Conservation (phyloP, 2,797 vertebrate genomes). For the Poecilia picta region DNA sequence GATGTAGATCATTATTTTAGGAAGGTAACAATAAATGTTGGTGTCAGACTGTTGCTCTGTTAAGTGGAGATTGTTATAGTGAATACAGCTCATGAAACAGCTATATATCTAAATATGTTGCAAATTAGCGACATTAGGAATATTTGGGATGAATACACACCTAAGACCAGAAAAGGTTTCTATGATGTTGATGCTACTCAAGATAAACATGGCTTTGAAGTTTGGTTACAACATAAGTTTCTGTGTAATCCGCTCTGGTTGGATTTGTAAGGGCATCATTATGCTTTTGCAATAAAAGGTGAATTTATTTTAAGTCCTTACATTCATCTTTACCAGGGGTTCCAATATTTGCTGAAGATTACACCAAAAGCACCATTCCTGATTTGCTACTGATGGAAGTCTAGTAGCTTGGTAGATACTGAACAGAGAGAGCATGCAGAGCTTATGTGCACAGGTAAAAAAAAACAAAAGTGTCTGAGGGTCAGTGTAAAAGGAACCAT, state of each 20-base stretch:
- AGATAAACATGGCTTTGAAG: background rate
- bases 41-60: background rate
- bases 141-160: background rate
- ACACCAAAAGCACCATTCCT: no score
- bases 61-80: background rate
- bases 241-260: background rate
- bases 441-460: constrained; percentile 2
- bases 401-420: constrained; percentile 50
- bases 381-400: constrained; percentile 8
- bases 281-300: background rate
- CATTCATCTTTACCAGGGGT: background rate
- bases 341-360: background rate
- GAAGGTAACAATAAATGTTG: background rate
- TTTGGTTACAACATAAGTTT: background rate
- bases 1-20: background rate
- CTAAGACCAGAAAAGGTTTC: background rate
- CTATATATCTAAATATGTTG: background rate
- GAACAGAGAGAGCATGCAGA: constrained; percentile 55
- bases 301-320: constrained; percentile 3
- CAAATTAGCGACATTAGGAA: background rate
- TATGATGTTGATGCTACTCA: background rate
- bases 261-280: background rate
- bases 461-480: background rate
- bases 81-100: background rate
- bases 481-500: constrained; percentile 18